phyloP scores from a whole-genome alignment of 2,113 vertebrate genomes.

The Brevimyrus niger region DNA sequence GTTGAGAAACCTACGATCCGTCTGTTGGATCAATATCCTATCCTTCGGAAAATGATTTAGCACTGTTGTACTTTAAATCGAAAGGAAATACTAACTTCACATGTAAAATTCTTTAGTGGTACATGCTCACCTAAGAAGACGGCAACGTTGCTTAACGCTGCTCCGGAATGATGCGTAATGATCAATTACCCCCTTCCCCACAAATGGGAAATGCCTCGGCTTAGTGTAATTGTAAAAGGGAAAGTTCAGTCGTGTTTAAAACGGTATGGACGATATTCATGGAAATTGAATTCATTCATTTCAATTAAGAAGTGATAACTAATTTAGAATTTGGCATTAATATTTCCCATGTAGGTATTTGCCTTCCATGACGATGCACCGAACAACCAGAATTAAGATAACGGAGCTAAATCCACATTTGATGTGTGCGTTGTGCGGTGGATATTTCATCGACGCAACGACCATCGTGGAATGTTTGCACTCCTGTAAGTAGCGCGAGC shows the following conservation, averaged over 20 bases:
- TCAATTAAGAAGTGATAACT: neutral
- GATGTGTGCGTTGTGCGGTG: slow-evolving; percentile 76
- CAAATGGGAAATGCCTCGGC: neutral
- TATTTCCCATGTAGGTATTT: slow-evolving; percentile 29
- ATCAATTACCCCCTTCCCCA: neutral
- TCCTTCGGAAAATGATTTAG: neutral
- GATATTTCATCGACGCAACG: slow-evolving; percentile 76
- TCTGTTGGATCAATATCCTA: neutral
- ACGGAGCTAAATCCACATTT: slow-evolving; percentile 75
- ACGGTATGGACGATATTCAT: neutral
- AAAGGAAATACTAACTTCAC: neutral
- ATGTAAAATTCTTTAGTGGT: neutral
- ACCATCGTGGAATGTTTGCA: slow-evolving; percentile 80
- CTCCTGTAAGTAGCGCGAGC: slow-evolving; percentile 64
- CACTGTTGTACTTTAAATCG: neutral
- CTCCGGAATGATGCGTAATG: neutral
- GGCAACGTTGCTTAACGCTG: neutral
- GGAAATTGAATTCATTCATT: neutral
- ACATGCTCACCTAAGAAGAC: neutral
- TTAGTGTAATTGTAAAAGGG: neutral
- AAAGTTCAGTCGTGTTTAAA: neutral
- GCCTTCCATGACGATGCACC: slow-evolving; percentile 76
- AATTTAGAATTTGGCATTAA: neutral
- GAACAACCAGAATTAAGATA: slow-evolving; percentile 66
- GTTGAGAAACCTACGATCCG: neutral